These are phyloP conservation scores for Ophonus ardosiacus DNA, from an alignment of 2,888 invertebrate species.

Conservation along the genomic window DNA sequence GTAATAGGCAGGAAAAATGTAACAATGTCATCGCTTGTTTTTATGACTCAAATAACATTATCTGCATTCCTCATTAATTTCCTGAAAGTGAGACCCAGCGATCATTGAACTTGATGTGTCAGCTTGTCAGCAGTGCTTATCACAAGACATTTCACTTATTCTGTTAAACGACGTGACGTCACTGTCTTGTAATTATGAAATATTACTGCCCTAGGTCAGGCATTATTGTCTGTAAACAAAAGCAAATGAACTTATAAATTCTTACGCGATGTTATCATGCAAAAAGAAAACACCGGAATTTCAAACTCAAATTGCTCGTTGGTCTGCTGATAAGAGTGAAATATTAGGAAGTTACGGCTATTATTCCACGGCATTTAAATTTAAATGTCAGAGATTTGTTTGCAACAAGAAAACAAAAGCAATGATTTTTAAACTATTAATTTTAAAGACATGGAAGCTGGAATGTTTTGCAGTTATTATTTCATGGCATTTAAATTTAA, in stretches of 20 bases:
- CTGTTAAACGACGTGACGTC: conserved; percentile 38
- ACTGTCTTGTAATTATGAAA: conserved; percentile 26
- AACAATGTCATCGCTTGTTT: not conserved
- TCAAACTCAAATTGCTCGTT: not conserved
- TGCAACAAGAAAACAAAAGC: not conserved
- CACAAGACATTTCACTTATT: conserved; percentile 35
- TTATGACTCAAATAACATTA: not conserved
- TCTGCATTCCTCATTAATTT: conserved; percentile 17
- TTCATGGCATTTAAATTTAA: not conserved
- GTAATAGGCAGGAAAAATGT: not conserved
- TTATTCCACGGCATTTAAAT: not conserved
- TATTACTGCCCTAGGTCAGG: conserved; percentile 36
- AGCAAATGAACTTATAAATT: conserved; percentile 44
- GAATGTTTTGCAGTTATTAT: not conserved
- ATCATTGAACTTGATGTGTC: conserved; percentile 43
- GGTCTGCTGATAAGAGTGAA: not conserved
- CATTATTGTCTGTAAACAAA: conserved; percentile 29
- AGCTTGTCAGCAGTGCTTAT: not conserved
- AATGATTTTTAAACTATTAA: too few relatives aligned
- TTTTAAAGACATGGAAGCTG: too few relatives aligned
- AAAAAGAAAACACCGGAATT: not conserved
- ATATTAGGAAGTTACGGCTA: not conserved
- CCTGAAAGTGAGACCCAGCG: conserved; percentile 21
- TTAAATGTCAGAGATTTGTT: not conserved
- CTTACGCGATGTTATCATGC: not conserved